Percentiles rank a stretch among this genome's conserved stretches.
phyloP scores from a whole-genome alignment of 2,797 vertebrate species.

The Capromys pilorides region DNA sequence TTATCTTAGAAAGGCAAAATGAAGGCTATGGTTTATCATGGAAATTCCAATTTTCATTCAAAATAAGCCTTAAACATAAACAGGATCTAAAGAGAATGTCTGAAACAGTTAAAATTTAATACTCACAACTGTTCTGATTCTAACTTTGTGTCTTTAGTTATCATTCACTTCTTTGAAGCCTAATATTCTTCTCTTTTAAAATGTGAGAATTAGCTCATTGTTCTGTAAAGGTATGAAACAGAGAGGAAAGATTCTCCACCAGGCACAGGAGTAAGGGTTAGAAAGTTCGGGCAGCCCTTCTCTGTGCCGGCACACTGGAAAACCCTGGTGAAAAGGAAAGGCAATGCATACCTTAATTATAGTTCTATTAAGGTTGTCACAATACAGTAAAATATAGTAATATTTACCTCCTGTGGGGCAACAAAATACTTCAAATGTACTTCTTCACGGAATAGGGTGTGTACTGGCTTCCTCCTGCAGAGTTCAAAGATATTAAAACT shows the following conservation, averaged over 20 bases:
- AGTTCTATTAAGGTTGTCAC: neutral
- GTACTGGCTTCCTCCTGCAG: neutral
- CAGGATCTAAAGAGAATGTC: neutral
- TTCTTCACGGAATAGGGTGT: neutral
- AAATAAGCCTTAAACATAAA: conserved; percentile 23
- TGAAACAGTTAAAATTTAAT: neutral
- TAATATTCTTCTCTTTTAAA: neutral
- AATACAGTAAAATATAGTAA: neutral
- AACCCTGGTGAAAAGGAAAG: neutral
- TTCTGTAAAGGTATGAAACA: neutral
- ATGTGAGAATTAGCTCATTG: neutral
- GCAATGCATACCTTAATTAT: neutral
- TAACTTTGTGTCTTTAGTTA: neutral
- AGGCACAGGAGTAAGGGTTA: neutral
- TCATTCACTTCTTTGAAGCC: neutral
- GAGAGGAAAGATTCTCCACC: neutral
- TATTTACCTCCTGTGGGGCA: neutral
- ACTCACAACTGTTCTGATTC: neutral
- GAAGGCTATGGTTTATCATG: neutral
- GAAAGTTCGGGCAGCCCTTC: neutral
- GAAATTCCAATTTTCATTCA: neutral
- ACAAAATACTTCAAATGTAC: neutral
- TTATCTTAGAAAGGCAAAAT: neutral
- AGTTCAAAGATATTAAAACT: neutral
- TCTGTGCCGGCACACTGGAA: neutral